phyloP scores from a whole-genome alignment of 2,113 vertebrate genomes.

The Syrmaticus mikado region DNA sequence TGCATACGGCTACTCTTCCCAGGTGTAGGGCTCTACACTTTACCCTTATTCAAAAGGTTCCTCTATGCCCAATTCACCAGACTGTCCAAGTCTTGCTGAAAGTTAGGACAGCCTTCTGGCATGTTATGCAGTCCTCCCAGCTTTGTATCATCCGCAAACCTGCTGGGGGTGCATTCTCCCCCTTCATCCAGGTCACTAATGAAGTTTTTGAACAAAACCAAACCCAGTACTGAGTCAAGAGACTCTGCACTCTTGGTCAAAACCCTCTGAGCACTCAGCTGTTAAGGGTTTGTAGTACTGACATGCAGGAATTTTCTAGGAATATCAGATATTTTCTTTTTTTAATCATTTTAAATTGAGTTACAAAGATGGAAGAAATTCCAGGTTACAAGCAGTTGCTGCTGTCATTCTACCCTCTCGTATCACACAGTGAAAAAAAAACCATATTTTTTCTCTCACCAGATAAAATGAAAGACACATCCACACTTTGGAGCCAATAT shows the following conservation, averaged over 20 bases:
- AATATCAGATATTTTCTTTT: neutral
- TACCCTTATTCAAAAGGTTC: neutral
- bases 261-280: neutral
- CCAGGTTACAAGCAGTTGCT: neutral
- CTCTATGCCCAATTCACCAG: neutral
- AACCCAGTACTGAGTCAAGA: neutral
- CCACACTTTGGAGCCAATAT: neutral
- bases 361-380: slow-evolving; percentile 7
- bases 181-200: neutral
- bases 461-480: neutral
- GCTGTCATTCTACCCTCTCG: neutral
- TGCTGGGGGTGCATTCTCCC: neutral
- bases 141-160: neutral
- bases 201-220: neutral
- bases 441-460: neutral
- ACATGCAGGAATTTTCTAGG: slow-evolving; percentile 18
- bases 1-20: neutral
- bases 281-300: slow-evolving; percentile 37
- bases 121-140: neutral
- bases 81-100: neutral
- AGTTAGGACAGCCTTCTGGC: neutral
- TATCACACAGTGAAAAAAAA: neutral
- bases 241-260: neutral
- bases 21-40: neutral
- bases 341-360: neutral